Evolutionary conservation across 2,888 invertebrate genomes (phyloP), one percentile per base, ranked within the genome.

Genomic region (Epistrophella euchroma): DNA sequence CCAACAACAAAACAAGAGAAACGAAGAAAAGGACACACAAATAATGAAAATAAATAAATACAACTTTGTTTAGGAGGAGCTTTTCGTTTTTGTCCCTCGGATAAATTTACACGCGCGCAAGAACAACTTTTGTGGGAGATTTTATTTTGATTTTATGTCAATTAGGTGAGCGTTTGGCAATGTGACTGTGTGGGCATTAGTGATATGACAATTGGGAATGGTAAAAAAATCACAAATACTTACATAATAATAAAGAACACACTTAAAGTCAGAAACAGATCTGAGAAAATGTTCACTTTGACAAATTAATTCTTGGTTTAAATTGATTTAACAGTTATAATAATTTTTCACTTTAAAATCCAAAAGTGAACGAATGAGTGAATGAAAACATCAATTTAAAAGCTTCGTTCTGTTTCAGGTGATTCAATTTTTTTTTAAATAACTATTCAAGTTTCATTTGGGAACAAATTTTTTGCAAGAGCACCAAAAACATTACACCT

Each of bases 231-330:
- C 37, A 60, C n/a, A 25, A 43, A 15, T 15, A 43, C 25, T n/a
- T 22, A 22, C 15, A 11, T 32, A 10, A 1, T 11, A 43, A 43
- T 2, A 43, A 4, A 4, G n/a, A 62, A 11, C 25, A 6, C 0
- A 25, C 22, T n/a, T 43, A 9, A 22, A 40, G 40, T 60, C 4
- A 0, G 17, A 40, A 60, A 45, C 35, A 19, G 73, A 62, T 68
- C 45, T 74, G 32, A 45, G 32, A 55, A 78, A 73, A 73, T 68
- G 50, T 15, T n/a, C n/a, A n/a, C 19, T 55, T 60, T 58, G 60
- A 68, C 28, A 66, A 82, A 77, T 52, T 22, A 11, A 17, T 10
- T 11, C 19, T 25, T 25, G 25, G 25, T 25, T 2, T 25, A 3
- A 25, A 25, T 25, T 25, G 2, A 25, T 25, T 25, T 2, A 4